phyloP scores from a whole-genome alignment of 2,113 vertebrate species.

The Labeo rohita region DNA sequence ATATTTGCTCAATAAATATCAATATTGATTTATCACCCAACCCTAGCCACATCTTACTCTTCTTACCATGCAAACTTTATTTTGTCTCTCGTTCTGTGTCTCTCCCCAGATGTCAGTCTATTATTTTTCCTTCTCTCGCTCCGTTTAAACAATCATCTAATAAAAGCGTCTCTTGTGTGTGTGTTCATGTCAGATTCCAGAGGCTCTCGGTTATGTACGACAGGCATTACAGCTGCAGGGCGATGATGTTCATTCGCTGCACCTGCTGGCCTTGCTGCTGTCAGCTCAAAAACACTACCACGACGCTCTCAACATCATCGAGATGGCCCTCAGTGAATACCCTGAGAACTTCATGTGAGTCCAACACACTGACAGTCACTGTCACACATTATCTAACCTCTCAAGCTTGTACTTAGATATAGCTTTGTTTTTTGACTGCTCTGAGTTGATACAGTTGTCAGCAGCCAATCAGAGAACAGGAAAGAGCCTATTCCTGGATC shows the following conservation, averaged over 20 bases:
- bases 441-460: neutral
- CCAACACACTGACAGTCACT: neutral
- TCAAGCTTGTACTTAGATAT: neutral
- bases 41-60: neutral
- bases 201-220: conserved; percentile 94
- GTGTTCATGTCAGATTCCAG: conserved; percentile 86
- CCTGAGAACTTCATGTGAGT: conserved; percentile 97
- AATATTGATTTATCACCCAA: neutral
- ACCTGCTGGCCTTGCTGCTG: conserved; percentile 92
- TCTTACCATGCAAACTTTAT: neutral
- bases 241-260: conserved; percentile 94
- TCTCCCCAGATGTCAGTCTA: neutral
- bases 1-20: neutral
- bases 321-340: conserved; percentile 98
- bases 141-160: neutral
- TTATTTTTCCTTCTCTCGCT: neutral
- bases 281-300: conserved; percentile 98
- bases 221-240: conserved; percentile 97
- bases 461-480: conserved; percentile 11
- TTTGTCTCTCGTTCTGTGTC: neutral
- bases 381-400: neutral
- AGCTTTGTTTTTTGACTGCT: neutral
- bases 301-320: conserved; percentile 94
- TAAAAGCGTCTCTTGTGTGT: conserved; percentile 3
- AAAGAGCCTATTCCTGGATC: neutral